Conservation (phyloP, 2,797 vertebrate genomes). For the Champsocephalus esox region DNA sequence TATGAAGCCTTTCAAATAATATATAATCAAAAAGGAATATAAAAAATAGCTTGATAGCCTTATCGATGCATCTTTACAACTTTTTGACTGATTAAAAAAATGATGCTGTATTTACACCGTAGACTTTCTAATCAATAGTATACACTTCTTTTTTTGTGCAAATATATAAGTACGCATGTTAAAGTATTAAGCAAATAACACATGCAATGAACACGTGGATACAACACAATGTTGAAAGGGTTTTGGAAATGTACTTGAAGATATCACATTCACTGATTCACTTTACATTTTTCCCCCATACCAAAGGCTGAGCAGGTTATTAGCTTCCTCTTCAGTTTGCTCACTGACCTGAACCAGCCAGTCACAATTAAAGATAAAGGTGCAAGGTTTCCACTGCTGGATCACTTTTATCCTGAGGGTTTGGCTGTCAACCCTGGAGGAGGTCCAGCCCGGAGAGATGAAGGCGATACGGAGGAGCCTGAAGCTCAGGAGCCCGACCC, state of each 20-base stretch:
- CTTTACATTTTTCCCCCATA: neutral
- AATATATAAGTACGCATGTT: no score
- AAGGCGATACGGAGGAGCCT: slow-evolving; percentile 49
- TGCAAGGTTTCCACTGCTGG: slow-evolving; percentile 69
- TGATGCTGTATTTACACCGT: no score
- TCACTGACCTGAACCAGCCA: slow-evolving; percentile 15
- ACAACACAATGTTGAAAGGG: no score
- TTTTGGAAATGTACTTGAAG: no score
- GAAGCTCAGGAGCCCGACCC: neutral
- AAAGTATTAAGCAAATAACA: no score
- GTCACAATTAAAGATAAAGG: slow-evolving; percentile 67
- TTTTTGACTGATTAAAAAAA: no score
- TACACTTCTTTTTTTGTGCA: no score
- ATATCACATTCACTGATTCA: no score
- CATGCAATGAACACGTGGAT: no score
- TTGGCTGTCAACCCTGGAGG: slow-evolving; percentile 71
- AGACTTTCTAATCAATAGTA: no score
- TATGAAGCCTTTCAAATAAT: neutral
- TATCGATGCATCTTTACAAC: neutral
- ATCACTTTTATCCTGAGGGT: slow-evolving; percentile 56
- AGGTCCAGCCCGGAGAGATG: slow-evolving; percentile 46
- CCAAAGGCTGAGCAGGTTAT: neutral
- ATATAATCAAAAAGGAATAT: neutral
- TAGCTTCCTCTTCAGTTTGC: neutral
- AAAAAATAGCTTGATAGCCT: neutral